Base-by-base conservation (phyloP, 2,888 invertebrate species). In the Thumatha senex region DNA sequence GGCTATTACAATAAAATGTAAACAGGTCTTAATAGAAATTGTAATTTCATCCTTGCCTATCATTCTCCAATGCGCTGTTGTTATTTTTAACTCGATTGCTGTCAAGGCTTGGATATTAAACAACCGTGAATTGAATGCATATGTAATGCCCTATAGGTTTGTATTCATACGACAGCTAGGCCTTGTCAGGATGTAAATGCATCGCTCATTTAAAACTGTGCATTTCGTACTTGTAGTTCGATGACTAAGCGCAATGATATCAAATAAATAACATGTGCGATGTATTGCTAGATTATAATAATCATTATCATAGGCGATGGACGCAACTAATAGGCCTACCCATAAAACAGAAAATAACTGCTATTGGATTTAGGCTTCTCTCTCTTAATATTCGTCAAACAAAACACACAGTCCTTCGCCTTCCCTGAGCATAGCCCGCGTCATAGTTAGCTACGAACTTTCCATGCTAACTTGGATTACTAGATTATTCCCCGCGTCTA, bases 91-190 rank as follows among this genome's bases (percentile, higher is more conserved):
- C 51, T 62, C 62, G 47, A 81, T 78, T 78, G 75, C 76, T 74
- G 80, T 78, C 84, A 86, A 85, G 86, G 84, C 74, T 82, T 75
- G 77, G 75, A 68, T 80, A 80, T 71, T 66, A 72, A 24, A 76
- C 66, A 70, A 76, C 66, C 67, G 70, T 68, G 74, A 58, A 76
- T 74, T 73, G 77, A 75, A 80, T 76, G 55, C 41, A 65, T 58
- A 11, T 31, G 31, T 31, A 34, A 47, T 54, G 34, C 52, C 5
- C 38, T 55, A 51, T 40, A 51, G 47, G 58, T 65, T 63, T 62
- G 63, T 66, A 72, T 68, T 63, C 66, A 71, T 61, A 42, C 48
- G 45, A 55, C 29, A 53, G 47, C 57, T 44, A 61, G 63, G 68
- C 76, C 75, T 76, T 74, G 76, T 57, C 48, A 45, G 30, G 30